These are phyloP conservation scores for Cetoscarus ocellatus DNA, from an alignment of 2,797 vertebrate species.

Conservation along the genomic window DNA sequence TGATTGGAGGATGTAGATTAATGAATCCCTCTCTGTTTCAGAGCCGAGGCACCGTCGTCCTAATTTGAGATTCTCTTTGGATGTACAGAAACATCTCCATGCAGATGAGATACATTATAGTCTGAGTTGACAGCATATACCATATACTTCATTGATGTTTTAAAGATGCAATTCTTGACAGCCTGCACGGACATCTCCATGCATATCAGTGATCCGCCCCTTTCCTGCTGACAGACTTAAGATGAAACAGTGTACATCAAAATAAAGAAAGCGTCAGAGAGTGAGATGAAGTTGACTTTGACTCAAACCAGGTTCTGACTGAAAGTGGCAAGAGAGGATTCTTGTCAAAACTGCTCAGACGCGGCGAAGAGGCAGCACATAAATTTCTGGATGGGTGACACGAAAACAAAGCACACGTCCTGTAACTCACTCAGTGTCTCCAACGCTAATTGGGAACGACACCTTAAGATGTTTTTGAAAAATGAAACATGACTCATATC, in stretches of 20 bases:
- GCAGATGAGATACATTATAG: conserved; percentile 24
- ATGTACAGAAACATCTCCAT: conserved; percentile 37
- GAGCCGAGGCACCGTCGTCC: conserved; percentile 11
- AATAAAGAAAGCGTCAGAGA: conserved; percentile 63
- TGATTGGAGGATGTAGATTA: conserved; percentile 51
- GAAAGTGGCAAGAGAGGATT: conserved; percentile 65
- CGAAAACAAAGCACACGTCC: conserved; percentile 52
- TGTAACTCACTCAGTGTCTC: conserved; percentile 40
- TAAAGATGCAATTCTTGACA: conserved; percentile 66
- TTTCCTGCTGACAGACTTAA: conserved; percentile 60
- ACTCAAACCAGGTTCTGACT: conserved; percentile 64
- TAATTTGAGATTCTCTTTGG: conserved; percentile 19
- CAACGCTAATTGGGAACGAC: conserved; percentile 60
- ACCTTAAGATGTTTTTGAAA: conserved; percentile 48
- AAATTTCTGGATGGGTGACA: conserved; percentile 47
- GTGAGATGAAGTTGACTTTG: conserved; percentile 59
- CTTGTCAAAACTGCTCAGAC: conserved; percentile 53
- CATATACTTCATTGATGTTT: conserved; percentile 59
- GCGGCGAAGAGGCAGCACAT: conserved; percentile 25
- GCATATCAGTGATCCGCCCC: conserved; percentile 40
- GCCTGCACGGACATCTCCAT: conserved; percentile 55
- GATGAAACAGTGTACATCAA: conserved; percentile 71
- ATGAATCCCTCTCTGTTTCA: conserved; percentile 45
- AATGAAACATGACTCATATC: conserved; percentile 37
- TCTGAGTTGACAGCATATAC: conserved; percentile 54